Conservation (phyloP, 64 coral and sea anemone species). For the Platygyra sinensis region DNA sequence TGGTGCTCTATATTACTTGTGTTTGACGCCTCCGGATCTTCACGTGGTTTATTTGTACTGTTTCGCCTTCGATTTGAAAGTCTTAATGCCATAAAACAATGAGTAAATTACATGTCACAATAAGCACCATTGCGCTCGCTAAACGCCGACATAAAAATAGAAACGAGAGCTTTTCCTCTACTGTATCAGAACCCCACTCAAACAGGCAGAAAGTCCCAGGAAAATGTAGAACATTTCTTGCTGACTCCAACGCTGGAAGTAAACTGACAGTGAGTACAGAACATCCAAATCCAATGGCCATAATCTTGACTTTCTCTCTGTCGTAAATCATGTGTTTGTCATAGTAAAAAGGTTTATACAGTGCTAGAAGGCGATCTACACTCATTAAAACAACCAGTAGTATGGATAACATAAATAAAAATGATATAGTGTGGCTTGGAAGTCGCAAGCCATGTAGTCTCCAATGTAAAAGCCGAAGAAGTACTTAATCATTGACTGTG, state of each 20-base stretch:
- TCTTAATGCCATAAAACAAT: slow-evolving; percentile 69
- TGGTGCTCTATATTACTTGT: background rate
- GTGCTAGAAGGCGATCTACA: slow-evolving; percentile 69
- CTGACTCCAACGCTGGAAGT: slow-evolving; percentile 79
- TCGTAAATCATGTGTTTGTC: slow-evolving; percentile 83
- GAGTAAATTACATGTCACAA: slow-evolving; percentile 83
- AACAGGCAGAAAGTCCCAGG: slow-evolving; percentile 96
- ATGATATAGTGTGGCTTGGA: slow-evolving; percentile 82
- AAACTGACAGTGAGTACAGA: slow-evolving; percentile 72
- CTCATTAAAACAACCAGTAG: slow-evolving; percentile 89
- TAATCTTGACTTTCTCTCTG: slow-evolving; percentile 81
- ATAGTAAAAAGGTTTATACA: slow-evolving; percentile 88
- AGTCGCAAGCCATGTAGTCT: slow-evolving; percentile 86
- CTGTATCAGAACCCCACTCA: slow-evolving; percentile 70
- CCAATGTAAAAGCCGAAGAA: slow-evolving; percentile 79
- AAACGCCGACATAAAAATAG: slow-evolving; percentile 68
- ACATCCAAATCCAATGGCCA: slow-evolving; percentile 57
- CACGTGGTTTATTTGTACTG: background rate
- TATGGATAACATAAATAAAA: slow-evolving; percentile 74
- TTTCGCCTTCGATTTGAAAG: slow-evolving; percentile 36
- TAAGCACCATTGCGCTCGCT: slow-evolving; percentile 31
- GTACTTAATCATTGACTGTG: slow-evolving; percentile 83
- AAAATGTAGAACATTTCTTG: slow-evolving; percentile 83
- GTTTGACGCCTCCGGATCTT: slow-evolving; percentile 49
- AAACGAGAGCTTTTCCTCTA: slow-evolving; percentile 78